Conservation (phyloP, 2,113 vertebrate species). For the Hippolais icterina region DNA sequence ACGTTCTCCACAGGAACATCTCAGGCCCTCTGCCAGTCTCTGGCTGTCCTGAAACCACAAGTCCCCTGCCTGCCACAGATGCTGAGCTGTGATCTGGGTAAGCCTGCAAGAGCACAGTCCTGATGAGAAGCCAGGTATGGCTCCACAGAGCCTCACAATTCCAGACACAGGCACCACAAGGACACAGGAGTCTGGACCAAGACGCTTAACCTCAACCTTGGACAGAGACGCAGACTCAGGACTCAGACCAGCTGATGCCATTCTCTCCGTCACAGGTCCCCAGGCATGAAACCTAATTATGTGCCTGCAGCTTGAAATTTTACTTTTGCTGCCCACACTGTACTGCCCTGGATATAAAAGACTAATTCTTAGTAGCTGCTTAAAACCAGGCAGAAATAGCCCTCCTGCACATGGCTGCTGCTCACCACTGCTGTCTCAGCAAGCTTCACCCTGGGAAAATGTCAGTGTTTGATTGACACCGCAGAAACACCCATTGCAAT, state of each 20-base stretch:
- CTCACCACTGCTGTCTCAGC: conserved; percentile 47
- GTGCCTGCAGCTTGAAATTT: neutral
- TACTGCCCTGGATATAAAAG: neutral
- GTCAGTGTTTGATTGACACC: conserved; percentile 11
- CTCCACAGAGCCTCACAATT: neutral
- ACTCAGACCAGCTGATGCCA: neutral
- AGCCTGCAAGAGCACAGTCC: neutral
- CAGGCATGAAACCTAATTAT: conserved; percentile 4
- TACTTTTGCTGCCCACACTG: neutral
- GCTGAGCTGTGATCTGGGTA: neutral
- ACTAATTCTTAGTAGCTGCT: neutral
- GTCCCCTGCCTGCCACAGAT: neutral
- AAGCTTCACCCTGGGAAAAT: conserved; percentile 41
- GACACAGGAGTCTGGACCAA: neutral
- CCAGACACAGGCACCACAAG: fast-evolving
- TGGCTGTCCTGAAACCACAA: neutral
- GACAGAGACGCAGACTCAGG: neutral
- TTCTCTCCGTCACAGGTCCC: neutral
- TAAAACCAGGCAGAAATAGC: conserved; percentile 19
- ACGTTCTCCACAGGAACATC: neutral
- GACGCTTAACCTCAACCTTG: neutral
- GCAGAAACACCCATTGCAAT: conserved; percentile 17
- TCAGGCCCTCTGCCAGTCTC: neutral
- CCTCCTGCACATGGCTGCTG: neutral
- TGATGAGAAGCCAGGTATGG: neutral